A percentile compares a stretch with the other conserved stretches of the same genome.
Conservation (phyloP, 1,140 invertebrate genomes). For the Heterodera carotae region DNA sequence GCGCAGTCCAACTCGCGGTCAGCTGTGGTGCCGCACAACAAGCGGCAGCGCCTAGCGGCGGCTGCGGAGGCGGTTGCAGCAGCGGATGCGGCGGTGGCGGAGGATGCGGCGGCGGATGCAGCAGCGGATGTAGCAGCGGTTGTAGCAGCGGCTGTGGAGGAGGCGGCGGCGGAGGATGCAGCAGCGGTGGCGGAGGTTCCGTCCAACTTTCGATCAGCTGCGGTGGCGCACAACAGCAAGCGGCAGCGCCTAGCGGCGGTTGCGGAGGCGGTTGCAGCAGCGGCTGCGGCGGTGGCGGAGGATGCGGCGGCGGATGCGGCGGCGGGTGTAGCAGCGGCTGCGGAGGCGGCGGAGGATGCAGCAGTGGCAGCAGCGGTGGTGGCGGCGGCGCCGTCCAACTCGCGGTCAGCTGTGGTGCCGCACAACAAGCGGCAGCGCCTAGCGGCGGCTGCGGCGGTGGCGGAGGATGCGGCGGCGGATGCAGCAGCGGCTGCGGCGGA, state of each 20-base stretch:
- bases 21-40: neutral
- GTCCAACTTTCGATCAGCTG: neutral
- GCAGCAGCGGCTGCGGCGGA: neutral
- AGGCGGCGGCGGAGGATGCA: no score
- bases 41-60: no score
- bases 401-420: neutral
- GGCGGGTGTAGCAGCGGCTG: neutral
- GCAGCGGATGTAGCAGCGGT: neutral
- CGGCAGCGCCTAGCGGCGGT: constrained; percentile 17
- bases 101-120: neutral
- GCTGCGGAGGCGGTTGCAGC: no score
- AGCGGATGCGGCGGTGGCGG: no score
- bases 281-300: neutral
- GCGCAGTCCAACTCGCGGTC: neutral
- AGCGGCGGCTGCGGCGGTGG: no score
- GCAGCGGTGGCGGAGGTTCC: neutral
- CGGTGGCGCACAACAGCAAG: neutral
- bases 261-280: constrained; percentile 15
- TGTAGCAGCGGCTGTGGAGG: neutral
- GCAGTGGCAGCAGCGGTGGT: neutral
- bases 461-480: neutral
- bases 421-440: neutral
- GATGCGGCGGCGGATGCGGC: neutral
- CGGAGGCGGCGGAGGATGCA: neutral
- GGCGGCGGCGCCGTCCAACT: neutral